A percentile compares a stretch with the other conserved stretches of the same genome.
Evolutionary conservation across 2,113 vertebrate species (phyloP).

Genomic region (Sorex araneus): DNA sequence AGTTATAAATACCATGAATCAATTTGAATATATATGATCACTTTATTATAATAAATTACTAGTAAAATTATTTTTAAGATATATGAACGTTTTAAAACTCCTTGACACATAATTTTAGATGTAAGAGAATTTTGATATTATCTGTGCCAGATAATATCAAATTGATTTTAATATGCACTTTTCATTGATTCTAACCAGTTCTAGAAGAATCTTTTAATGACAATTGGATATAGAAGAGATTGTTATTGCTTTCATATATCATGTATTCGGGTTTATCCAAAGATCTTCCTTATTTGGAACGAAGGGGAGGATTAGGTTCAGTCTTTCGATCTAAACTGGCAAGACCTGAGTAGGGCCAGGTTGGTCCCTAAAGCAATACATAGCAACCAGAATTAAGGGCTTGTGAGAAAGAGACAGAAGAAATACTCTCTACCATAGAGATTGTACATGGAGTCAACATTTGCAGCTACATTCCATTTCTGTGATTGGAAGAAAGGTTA

Average conservation of each 20-base stretch:
- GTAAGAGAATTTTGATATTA: background rate
- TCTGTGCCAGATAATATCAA: no score
- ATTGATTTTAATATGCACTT: background rate
- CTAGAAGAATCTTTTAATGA: background rate
- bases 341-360: background rate
- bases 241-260: slow-evolving; percentile 24
- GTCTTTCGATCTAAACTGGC: background rate
- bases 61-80: slow-evolving; percentile 45
- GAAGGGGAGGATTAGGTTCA: background rate
- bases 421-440: background rate
- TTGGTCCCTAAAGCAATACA: background rate
- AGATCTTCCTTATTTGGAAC: background rate
- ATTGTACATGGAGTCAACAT: background rate
- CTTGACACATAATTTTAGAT: slow-evolving; percentile 48
- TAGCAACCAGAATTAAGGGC: background rate
- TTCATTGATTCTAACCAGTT: background rate
- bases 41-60: slow-evolving; percentile 37
- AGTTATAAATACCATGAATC: slow-evolving; percentile 61
- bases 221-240: slow-evolving; percentile 46
- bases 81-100: slow-evolving; percentile 8
- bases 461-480: background rate
- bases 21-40: slow-evolving; percentile 51
- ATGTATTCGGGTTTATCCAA: slow-evolving; percentile 35
- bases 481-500: slow-evolving; percentile 39
- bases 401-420: background rate